A percentile compares a stretch with the other conserved stretches of the same genome.
phyloP scores from a whole-genome alignment of 37 sponge, comb jelly and placozoan species.

The Hexactinellida sp. region DNA sequence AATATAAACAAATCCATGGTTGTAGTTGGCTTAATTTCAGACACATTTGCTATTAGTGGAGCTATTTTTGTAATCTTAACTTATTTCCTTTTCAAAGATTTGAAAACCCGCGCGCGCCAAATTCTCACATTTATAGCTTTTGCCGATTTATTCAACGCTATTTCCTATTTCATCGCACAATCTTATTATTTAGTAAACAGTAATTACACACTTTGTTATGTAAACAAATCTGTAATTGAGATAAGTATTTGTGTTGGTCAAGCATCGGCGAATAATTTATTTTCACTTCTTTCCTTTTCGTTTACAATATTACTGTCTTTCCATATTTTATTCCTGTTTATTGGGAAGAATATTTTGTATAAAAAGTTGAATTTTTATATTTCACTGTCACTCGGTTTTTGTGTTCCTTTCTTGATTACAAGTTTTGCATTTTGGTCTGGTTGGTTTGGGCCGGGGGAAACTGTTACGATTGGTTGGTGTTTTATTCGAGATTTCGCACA shows the following conservation, averaged over 20 bases:
- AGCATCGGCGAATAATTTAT: not conserved
- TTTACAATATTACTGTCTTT: not conserved
- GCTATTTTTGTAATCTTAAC: not conserved
- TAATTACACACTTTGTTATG: not conserved
- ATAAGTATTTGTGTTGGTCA: not conserved
- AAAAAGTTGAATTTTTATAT: not conserved
- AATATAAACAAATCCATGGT: not conserved
- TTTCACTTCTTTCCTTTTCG: not conserved
- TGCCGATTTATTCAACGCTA: not conserved
- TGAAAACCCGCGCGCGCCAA: conserved; percentile 19
- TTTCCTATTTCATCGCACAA: not conserved
- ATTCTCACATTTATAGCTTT: not conserved
- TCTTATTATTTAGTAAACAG: not conserved
- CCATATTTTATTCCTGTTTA: not conserved
- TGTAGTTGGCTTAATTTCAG: not conserved
- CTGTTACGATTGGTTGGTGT: conserved; percentile 6
- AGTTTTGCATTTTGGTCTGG: not conserved
- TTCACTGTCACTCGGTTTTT: not conserved
- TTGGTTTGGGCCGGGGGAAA: not conserved
- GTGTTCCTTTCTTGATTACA: not conserved
- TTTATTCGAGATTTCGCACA: not conserved
- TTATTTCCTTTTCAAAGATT: conserved; percentile 2
- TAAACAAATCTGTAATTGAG: not conserved
- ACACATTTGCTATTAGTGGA: not conserved
- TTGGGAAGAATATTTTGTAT: not conserved